Base-by-base conservation (phyloP, 2,888 invertebrate genomes). In the Sussaba pulchella region DNA sequence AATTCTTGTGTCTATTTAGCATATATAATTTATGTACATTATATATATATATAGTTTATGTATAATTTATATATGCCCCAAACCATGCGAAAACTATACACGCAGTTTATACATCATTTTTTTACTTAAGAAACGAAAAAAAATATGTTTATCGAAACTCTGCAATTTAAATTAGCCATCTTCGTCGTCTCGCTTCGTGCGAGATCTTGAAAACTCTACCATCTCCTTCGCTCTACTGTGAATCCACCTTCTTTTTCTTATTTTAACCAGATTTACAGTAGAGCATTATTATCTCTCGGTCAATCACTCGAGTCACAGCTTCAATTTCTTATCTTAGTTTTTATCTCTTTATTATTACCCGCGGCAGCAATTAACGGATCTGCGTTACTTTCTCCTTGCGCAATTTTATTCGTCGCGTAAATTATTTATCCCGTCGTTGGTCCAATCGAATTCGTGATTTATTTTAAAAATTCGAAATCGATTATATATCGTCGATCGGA, bases 361-460 rank as follows among this genome's bases (percentile, higher is more conserved):
- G 17, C 57, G 36, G 17, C 19, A 19, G 36, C 17, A 36, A 39
- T 17, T 10, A 3, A 31, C 14, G 12, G 6, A 1, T 1, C 57
- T 17, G 10, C 17, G 14, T 9, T 59, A 19, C 57, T 59, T 59
- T 59, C 57, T 36, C 57, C 4, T 59, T 59, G 36, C 57, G 36
- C 36, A 59, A 59, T 59, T 14, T 59, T 36, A 36, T 57, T 59
- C 36, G 36, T 26, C 52, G 52, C 26, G 26, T 54, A 26, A 54
- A 24, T 24, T 5, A n/a, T 24, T 10, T 24, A n/a, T 8, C 12
- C 24, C 24, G 12, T n/a, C 14, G 31, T 21, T 19, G 21, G 6
- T 19, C 21, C 10, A 10, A 21, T 21, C 50, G 21, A 1, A 10
- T 50, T 50, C 52, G n/a, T 21, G 12, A 24, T 24, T 5, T 4